Evolutionary conservation across 2,888 invertebrate species (phyloP), one percentile per base, ranked within the genome.

Genomic region (Falcaria lacertinaria): DNA sequence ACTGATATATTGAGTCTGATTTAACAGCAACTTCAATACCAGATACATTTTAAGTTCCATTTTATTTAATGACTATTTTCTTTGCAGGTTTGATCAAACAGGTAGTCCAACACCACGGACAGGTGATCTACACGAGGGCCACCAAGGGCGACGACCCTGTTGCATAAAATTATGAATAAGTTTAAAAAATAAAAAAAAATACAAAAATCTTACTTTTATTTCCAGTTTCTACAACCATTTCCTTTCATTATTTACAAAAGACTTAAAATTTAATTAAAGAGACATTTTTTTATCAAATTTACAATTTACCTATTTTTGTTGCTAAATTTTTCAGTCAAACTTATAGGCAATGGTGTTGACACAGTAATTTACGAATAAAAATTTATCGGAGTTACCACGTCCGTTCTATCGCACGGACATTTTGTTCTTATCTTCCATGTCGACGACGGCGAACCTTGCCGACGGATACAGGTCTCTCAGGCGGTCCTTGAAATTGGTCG

Each of bases 51-150:
- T 28, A 11, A 28, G 7, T 28, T 11, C 19, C 11, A 7, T 7
- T n/a, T 13, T 14, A 2, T 15, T 37, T 19, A 34, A 39, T 44
- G 15, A 14, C 14, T 11, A 11, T 37, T 41, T 51, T 55, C 42
- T 60, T 83, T 73, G 0, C 89, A 97, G 96, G 98, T 74, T 89
- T 98, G 70, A 98, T 99, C 78, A 97, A 95, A 78, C 97, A 97
- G 87, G 98, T 99, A 54, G 96, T 97, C 48, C 96, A 98, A 83
- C 98, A 99, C 86, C 96, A 96, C 81, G 96, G 97, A 41, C 99
- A 99, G 89, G 92, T 98, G 54, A 98, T 99, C 82, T 99, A 98
- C 91, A 99, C 98, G 25, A 92, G 98, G 78, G 95, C 97, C 45
- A 98, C 97, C 35, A 98, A 98, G 91, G 97, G 95, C 67, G 97